Percentiles rank a stretch among this genome's conserved stretches.
Evolutionary conservation across 2,888 invertebrate genomes (phyloP).

Genomic region (Stomorhina lunata): DNA sequence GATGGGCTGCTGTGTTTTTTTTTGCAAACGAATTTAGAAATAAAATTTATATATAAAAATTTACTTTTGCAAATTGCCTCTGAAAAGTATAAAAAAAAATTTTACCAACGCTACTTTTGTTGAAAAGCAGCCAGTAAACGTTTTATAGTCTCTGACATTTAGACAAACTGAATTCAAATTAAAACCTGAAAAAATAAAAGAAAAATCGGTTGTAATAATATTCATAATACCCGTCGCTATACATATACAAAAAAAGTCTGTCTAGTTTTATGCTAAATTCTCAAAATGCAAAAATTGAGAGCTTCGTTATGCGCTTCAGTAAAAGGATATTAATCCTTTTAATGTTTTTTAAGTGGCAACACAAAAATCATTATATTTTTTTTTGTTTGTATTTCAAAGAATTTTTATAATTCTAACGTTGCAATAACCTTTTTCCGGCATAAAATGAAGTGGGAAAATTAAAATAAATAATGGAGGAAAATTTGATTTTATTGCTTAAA

Average conservation of each 20-base stretch:
- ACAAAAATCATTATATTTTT: background rate
- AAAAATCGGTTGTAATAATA: conserved; percentile 31
- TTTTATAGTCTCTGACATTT: conserved; percentile 56
- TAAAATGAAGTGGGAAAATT: conserved; percentile 3
- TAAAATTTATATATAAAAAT: conserved; percentile 27
- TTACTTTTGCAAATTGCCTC: conserved; percentile 37
- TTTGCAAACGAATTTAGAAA: conserved; percentile 33
- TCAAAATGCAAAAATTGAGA: background rate
- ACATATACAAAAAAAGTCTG: conserved; percentile 21
- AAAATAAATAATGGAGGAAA: conserved; percentile 23
- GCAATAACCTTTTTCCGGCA: background rate
- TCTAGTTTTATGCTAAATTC: conserved; percentile 41
- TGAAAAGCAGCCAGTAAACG: conserved; percentile 15
- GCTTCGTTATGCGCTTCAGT: background rate
- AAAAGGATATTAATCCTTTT: conserved; percentile 46
- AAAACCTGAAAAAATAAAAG: background rate
- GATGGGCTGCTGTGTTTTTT: conserved; percentile 38
- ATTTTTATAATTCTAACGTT: background rate
- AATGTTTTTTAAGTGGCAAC: conserved; percentile 52
- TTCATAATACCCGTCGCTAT: conserved; percentile 15
- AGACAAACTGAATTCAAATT: conserved; percentile 25
- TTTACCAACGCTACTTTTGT: background rate
- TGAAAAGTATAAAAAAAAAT: background rate
- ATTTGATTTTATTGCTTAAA: conserved; percentile 17
- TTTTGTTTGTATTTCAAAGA: background rate